These are phyloP conservation scores for Dicentrarchus labrax DNA, from an alignment of 2,113 vertebrate genomes.

Conservation along the genomic window DNA sequence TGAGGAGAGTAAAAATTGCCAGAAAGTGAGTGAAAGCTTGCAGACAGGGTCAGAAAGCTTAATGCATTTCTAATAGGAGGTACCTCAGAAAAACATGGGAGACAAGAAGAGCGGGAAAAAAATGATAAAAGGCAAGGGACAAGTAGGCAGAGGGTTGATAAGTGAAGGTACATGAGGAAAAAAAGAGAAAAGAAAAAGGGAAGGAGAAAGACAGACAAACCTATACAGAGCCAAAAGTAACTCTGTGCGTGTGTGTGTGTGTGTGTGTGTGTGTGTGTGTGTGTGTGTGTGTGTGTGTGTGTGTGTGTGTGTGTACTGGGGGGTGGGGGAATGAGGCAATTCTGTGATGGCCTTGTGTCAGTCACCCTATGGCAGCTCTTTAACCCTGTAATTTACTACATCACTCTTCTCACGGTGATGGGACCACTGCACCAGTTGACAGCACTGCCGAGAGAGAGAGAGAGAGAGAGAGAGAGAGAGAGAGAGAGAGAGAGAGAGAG, in stretches of 20 bases:
- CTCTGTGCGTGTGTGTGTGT: background rate
- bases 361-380: slow-evolving; percentile 76
- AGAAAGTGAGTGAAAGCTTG: slow-evolving; percentile 8
- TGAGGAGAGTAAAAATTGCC: slow-evolving; percentile 10
- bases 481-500: slow-evolving; percentile 25
- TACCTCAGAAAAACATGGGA: slow-evolving; percentile 22
- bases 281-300: slow-evolving; percentile 7
- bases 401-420: slow-evolving; percentile 70
- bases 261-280: slow-evolving; percentile 20
- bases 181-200: background rate
- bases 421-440: slow-evolving; percentile 60
- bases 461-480: slow-evolving; percentile 35
- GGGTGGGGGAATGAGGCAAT: background rate
- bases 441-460: slow-evolving; percentile 51
- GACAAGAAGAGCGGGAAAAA: background rate
- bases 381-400: slow-evolving; percentile 79
- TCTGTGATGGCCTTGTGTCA: slow-evolving; percentile 70
- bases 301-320: slow-evolving; percentile 4
- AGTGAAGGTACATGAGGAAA: slow-evolving; percentile 38
- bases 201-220: slow-evolving; percentile 31
- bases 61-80: slow-evolving; percentile 64
- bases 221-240: slow-evolving; percentile 20
- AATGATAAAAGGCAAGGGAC: slow-evolving; percentile 32
- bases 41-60: slow-evolving; percentile 57
- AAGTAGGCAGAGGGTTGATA: slow-evolving; percentile 45